Percentiles rank a stretch among this genome's conserved stretches.
phyloP scores from a whole-genome alignment of 2,113 vertebrate genomes.

The Strix aluco region DNA sequence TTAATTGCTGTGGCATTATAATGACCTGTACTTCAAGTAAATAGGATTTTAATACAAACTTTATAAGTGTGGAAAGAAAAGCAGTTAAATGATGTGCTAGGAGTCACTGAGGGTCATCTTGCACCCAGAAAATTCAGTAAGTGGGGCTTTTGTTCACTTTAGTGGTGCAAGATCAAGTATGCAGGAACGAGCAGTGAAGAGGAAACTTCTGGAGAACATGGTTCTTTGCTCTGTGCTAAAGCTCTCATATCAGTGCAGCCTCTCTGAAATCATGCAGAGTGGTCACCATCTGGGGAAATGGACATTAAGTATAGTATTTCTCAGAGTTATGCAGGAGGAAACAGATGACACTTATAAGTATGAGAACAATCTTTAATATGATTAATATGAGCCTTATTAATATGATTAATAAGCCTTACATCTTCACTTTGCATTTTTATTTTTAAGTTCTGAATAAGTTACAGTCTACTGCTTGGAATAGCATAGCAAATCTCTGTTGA shows the following conservation, averaged over 20 bases:
- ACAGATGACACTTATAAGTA: not conserved
- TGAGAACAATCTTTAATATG: not conserved
- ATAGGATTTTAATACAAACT: not conserved
- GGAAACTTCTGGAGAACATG: not conserved
- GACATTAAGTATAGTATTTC: not conserved
- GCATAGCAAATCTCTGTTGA: not conserved
- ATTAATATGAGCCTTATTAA: not conserved
- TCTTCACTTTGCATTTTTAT: not conserved
- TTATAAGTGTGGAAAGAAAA: not conserved
- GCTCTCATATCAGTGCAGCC: not conserved
- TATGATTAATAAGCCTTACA: not conserved
- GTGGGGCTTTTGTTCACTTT: not conserved
- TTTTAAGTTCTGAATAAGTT: constrained; percentile 3
- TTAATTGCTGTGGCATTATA: not conserved
- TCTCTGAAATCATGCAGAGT: not conserved
- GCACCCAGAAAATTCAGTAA: not conserved
- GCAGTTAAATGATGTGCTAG: not conserved
- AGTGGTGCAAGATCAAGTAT: not conserved
- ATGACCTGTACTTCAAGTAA: not conserved
- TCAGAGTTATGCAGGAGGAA: not conserved
- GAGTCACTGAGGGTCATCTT: not conserved
- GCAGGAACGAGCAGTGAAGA: not conserved
- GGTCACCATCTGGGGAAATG: not conserved
- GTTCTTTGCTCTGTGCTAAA: not conserved
- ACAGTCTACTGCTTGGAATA: not conserved